phyloP scores from a whole-genome alignment of 92 coral and sea anemone genomes.

The Epizoanthus rinbou region DNA sequence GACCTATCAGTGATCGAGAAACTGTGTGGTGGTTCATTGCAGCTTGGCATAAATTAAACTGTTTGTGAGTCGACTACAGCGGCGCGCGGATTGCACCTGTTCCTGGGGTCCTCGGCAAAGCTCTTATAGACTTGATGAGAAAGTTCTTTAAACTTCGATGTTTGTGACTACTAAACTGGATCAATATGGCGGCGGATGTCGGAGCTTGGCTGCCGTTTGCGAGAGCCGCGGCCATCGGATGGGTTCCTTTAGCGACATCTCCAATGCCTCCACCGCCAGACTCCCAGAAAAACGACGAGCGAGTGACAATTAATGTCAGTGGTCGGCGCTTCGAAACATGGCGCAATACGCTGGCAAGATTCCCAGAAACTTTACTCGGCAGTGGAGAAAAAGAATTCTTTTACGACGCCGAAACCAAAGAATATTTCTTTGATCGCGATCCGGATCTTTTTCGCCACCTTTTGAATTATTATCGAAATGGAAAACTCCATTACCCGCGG shows the following conservation, averaged over 20 bases:
- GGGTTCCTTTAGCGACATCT: constrained; percentile 98
- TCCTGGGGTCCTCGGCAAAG: constrained; percentile 1
- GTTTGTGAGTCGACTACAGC: constrained; percentile 41
- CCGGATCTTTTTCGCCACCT: constrained; percentile 97
- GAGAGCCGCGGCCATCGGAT: constrained; percentile 99
- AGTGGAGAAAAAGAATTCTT: constrained; percentile 98
- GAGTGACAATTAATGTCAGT: constrained; percentile 96
- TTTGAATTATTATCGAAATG: constrained; percentile 96
- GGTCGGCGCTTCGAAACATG: constrained; percentile 99
- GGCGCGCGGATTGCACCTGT: constrained; percentile 39
- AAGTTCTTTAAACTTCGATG: constrained; percentile 43
- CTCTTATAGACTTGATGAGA: constrained; percentile 42
- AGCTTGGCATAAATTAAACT: constrained; percentile 45
- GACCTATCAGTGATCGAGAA: constrained; percentile 36
- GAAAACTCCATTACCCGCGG: constrained; percentile 95
- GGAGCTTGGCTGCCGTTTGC: constrained; percentile 99
- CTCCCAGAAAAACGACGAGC: constrained; percentile 86
- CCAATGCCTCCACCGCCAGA: constrained; percentile 99
- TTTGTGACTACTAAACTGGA: constrained; percentile 26
- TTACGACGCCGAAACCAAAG: constrained; percentile 95
- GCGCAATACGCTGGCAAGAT: constrained; percentile 97
- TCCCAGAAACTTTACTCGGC: constrained; percentile 97
- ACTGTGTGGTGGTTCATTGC: constrained; percentile 31
- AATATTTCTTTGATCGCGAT: constrained; percentile 95
- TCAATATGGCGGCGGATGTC: constrained; percentile 98